Conservation (phyloP, 2,113 vertebrate species). For the Gila orcuttii region DNA sequence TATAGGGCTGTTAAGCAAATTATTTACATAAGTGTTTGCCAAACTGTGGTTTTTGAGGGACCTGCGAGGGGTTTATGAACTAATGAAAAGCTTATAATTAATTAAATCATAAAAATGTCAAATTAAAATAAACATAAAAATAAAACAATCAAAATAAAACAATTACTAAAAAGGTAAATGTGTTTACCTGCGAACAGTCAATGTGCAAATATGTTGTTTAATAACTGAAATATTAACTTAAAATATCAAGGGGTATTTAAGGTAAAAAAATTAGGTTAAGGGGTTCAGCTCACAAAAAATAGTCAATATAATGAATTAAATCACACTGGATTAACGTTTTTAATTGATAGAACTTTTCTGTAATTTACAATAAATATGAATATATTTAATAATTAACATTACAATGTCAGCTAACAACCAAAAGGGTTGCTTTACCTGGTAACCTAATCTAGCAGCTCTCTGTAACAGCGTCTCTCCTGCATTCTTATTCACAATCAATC, state of each 20-base stretch:
- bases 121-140: not conserved
- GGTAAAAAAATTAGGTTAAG: not conserved
- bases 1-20: not conserved
- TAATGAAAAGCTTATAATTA: not conserved
- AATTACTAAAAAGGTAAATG: no score
- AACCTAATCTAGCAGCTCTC: constrained; percentile 92
- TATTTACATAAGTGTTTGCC: not conserved
- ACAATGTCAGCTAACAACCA: not conserved
- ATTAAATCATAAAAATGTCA: not conserved
- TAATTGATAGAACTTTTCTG: not conserved
- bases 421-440: constrained; percentile 81
- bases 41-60: not conserved
- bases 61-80: not conserved
- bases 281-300: not conserved
- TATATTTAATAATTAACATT: not conserved
- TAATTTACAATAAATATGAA: not conserved
- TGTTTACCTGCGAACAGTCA: no score
- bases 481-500: constrained; percentile 97
- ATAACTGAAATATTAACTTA: not conserved
- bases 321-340: not conserved
- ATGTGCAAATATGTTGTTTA: not conserved
- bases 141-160: no score
- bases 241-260: not conserved
- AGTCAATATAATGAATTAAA: not conserved
- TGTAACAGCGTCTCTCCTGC: constrained; percentile 95